Base-by-base conservation (phyloP, 2,888 invertebrate genomes). In the Agrotis puta region DNA sequence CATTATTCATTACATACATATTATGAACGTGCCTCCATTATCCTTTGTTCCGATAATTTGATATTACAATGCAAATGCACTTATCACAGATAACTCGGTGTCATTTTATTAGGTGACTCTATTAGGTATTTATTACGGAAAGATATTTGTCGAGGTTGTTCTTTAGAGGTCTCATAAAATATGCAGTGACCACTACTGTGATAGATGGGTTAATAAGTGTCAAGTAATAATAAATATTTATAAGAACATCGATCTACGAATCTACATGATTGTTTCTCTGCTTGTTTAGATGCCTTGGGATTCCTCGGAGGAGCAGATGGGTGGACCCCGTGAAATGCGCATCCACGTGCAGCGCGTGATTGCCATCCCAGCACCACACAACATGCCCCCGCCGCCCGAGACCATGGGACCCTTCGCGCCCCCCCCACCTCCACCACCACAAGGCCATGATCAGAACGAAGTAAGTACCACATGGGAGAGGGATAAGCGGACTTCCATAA, bases 261-360 rank as follows among this genome's bases (percentile, higher is more conserved):
- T 65, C 53, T 63, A 50, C 13, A 63, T 50, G 45, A 33, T 39
- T 39, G 33, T 68, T 54, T 81, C 85, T 59, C 14, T 54, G 59
- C 83, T 59, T 86, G 72, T 64, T 59, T 86, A 96, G 95, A 91
- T 95, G 93, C 95, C 95, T 85, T 96, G 96, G 96, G 96, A 95
- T 69, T 94, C 95, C 0, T 95, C 95, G 0, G 95, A 95, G 83
- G 95, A 96, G 85, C 95, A 95, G 90, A 92, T 94, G 92, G 89
- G 87, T 9, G 88, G 85, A 13, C 92, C 92, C 45, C 94, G 95
- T 59, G 95, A 96, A 87, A 96, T 96, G 94, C 94, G 96, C 71
- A 96, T 96, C 85, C 96, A 96, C 85, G 96, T 96, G 3, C 96
- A 96, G 87, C 91, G 96, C 47, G 95, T 96, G 86, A 92, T 96